Conservation (phyloP, 2,113 vertebrate genomes). For the Dipodomys stephensi region DNA sequence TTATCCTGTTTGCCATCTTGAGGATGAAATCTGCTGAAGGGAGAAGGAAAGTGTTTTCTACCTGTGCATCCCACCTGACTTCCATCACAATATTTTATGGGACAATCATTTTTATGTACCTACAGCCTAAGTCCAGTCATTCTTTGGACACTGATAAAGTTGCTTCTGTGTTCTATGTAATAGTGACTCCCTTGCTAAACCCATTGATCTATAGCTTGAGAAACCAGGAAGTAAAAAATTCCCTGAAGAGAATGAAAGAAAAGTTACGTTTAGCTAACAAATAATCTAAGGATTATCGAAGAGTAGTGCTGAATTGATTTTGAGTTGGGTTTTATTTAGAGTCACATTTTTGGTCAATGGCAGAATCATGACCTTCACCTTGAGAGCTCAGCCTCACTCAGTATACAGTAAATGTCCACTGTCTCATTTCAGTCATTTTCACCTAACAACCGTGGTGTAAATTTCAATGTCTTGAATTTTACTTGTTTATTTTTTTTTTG, state of each 20-base stretch:
- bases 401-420: neutral
- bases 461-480: neutral
- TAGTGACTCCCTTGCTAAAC: constrained; percentile 66
- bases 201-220: constrained; percentile 69
- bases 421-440: too few relatives aligned
- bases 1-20: constrained; percentile 49
- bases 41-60: constrained; percentile 50
- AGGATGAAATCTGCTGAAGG: constrained; percentile 48
- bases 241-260: neutral
- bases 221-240: constrained; percentile 63
- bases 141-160: constrained; percentile 31
- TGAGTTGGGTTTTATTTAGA: neutral
- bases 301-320: neutral
- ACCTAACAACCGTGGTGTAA: neutral
- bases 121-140: constrained; percentile 44
- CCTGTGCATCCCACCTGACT: constrained; percentile 51
- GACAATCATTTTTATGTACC: constrained; percentile 42
- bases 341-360: neutral
- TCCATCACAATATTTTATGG: constrained; percentile 59
- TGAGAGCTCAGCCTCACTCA: too few relatives aligned
- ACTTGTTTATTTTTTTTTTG: too few relatives aligned
- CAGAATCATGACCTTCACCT: rapidly evolving
- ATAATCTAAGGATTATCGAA: neutral
- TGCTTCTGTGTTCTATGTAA: constrained; percentile 43
- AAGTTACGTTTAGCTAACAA: neutral